phyloP scores from a whole-genome alignment of 2,113 vertebrate genomes.

The Gorsachius goisagi region DNA sequence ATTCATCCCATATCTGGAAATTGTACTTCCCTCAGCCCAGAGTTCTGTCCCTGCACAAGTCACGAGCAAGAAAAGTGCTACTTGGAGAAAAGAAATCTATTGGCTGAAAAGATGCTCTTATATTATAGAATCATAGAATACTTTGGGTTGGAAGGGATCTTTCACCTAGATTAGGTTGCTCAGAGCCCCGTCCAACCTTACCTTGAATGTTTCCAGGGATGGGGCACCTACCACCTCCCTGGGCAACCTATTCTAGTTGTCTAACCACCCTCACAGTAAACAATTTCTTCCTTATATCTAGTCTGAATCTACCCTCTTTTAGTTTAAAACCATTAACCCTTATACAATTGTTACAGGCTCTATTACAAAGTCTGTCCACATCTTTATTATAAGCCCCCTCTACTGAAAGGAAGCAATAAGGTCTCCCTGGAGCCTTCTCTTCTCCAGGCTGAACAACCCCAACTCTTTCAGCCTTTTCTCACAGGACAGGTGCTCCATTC shows the following conservation, averaged over 20 bases:
- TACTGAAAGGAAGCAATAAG: rapidly evolving
- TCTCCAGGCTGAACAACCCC: background rate
- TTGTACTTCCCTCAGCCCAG: background rate
- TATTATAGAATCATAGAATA: background rate
- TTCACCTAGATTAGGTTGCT: background rate
- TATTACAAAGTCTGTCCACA: background rate
- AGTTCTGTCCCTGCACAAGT: background rate
- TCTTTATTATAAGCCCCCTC: background rate
- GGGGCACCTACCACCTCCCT: background rate
- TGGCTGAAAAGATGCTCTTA: background rate
- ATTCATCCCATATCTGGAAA: background rate
- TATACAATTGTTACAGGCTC: rapidly evolving
- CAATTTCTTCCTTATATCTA: background rate
- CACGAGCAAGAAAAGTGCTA: background rate
- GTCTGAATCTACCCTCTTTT: background rate
- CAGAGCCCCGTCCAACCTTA: rapidly evolving
- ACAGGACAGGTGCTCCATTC: background rate
- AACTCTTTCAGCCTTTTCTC: background rate
- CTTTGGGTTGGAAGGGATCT: too few relatives aligned
- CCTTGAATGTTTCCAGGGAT: background rate
- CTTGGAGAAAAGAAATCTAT: background rate
- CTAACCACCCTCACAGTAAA: background rate
- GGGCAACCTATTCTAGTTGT: background rate
- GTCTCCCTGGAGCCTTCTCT: rapidly evolving
- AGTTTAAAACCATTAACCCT: background rate